Base-by-base conservation (phyloP, 2,888 invertebrate genomes). In the Pollenia angustigena region DNA sequence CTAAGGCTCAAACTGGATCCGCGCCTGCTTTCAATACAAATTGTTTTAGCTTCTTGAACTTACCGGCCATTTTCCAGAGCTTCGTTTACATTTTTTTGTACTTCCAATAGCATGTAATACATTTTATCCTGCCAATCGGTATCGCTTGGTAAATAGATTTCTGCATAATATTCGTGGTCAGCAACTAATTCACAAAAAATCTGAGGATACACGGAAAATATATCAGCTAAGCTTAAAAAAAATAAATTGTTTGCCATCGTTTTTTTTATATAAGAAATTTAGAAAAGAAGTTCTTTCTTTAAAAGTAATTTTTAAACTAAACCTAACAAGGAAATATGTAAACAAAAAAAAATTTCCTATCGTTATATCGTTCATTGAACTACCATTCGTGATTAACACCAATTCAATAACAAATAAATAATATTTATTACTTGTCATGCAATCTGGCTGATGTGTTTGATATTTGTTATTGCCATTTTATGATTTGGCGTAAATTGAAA, bases 171-270 rank as follows among this genome's bases (percentile, higher is more conserved):
- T 90, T 95, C 94, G 2, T 91, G 94, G 16, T 89, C 88, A 1
- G 94, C 91, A 66, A 96, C 93, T 88, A 96, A 92, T 83, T 95
- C 94, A 0, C 95, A 95, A 92, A 97, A 94, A 2, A 96, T 93
- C 89, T 94, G 95, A 0, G 96, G 95, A 90, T 96, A 96, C 8
- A 95, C 94, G 16, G 94, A 94, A 91, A 96, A 96, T 60, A 96
- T 94, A 90, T 95, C 92, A 18, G 93, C 93, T 83, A 92, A 89
- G 75, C 92, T 92, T 60, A 93, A 90, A 81, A 93, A 91, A 85
- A 93, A 93, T 14, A 93, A 88, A 79, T 93, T 91, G 88, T 91
- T 92, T 54, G 92, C 87, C 93, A 93, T 92, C 42, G 12, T 62
- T 81, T 18, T 85, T 0, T 56, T 18, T 56, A 23, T 23, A 23